These are phyloP conservation scores for Listronotus oregonensis DNA, from an alignment of 1,140 invertebrate species.

Conservation along the genomic window DNA sequence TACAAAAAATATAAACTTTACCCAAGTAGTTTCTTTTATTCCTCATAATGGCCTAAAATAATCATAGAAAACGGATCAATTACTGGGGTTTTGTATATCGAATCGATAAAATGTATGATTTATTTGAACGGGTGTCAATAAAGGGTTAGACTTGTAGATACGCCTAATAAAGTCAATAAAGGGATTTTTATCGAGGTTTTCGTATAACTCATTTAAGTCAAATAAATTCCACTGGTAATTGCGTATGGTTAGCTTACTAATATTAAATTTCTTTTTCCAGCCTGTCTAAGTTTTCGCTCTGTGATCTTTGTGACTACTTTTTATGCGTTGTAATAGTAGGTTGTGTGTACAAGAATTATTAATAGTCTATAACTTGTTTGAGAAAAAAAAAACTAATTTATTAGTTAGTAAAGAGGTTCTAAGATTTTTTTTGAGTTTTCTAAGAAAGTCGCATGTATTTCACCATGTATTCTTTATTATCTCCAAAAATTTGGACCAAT, in stretches of 20 bases:
- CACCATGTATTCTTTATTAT: too few relatives aligned
- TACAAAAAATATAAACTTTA: too few relatives aligned
- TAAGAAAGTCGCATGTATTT: too few relatives aligned
- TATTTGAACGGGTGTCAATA: not conserved
- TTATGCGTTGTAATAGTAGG: conserved; percentile 9
- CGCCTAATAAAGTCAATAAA: not conserved
- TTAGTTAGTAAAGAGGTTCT: too few relatives aligned
- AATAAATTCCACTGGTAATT: conserved; percentile 14
- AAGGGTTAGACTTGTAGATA: conserved; percentile 2
- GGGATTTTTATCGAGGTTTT: conserved; percentile 7
- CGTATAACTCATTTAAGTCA: conserved; percentile 8
- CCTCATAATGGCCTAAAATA: not conserved
- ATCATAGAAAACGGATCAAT: conserved; percentile 7
- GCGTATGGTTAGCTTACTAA: conserved; percentile 9
- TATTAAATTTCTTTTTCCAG: conserved; percentile 20
- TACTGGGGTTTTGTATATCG: conserved; percentile 13
- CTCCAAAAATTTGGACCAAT: too few relatives aligned
- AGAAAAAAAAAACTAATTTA: too few relatives aligned
- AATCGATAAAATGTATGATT: conserved; percentile 16
- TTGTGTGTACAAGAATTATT: conserved; percentile 8
- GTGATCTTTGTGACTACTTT: conserved; percentile 15
- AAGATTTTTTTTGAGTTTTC: too few relatives aligned
- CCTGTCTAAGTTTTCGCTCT: conserved; percentile 12
- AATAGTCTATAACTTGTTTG: too few relatives aligned
- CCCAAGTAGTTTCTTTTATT: too few relatives aligned